phyloP scores from a whole-genome alignment of 2,888 invertebrate species.

The Drosophila meridionalis region DNA sequence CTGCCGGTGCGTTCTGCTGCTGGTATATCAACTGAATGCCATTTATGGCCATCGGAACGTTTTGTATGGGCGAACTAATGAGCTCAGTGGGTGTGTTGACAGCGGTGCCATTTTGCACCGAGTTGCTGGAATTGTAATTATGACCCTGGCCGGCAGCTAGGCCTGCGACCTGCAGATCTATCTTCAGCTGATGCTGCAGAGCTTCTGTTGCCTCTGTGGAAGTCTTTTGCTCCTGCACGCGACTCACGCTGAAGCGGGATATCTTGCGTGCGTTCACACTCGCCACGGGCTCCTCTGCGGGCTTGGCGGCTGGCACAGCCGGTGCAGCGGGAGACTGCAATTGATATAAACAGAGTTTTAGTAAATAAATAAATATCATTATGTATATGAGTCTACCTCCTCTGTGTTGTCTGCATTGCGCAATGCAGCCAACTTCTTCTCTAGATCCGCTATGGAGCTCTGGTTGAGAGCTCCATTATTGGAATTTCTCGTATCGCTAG shows the following conservation, averaged over 20 bases:
- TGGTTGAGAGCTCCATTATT: conserved; percentile 72
- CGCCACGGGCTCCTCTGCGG: conserved; percentile 56
- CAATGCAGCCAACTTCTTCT: conserved; percentile 87
- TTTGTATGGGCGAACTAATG: conserved; percentile 66
- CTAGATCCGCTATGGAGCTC: conserved; percentile 86
- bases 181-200: conserved; percentile 61
- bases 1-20: conserved; percentile 44
- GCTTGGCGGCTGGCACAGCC: conserved; percentile 39
- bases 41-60: conserved; percentile 65
- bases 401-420: conserved; percentile 83
- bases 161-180: conserved; percentile 63
- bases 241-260: conserved; percentile 81
- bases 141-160: conserved; percentile 49
- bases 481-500: conserved; percentile 44
- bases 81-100: conserved; percentile 79
- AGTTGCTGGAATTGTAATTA: conserved; percentile 25
- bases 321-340: conserved; percentile 36
- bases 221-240: conserved; percentile 75
- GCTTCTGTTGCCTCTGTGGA: conserved; percentile 45
- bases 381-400: conserved; percentile 57
- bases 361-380: neutral
- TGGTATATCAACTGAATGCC: conserved; percentile 73
- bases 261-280: conserved; percentile 69
- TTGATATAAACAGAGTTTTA: neutral
- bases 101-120: conserved; percentile 64